Conservation (phyloP, 2,888 invertebrate genomes). For the Bursaphelenchus okinawaensis region DNA sequence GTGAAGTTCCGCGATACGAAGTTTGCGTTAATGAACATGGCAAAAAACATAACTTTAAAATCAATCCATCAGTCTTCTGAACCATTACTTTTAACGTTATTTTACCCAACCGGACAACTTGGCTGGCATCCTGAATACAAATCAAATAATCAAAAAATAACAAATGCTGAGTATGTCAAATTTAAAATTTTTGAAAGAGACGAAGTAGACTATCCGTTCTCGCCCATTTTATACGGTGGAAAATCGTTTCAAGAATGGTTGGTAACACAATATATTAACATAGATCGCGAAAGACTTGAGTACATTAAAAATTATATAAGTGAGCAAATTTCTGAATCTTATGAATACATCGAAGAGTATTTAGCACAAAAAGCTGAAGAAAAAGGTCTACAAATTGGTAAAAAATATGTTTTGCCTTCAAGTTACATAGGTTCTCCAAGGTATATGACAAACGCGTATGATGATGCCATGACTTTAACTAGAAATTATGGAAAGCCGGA, state of each 20-base stretch:
- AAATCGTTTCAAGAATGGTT: neutral
- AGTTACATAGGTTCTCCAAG: neutral
- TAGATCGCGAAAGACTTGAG: neutral
- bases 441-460: conserved; percentile 4
- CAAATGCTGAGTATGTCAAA: too few species aligned
- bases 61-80: too few species aligned
- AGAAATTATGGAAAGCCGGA: conserved; percentile 35
- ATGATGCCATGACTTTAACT: conserved; percentile 41
- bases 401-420: too few species aligned
- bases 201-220: neutral
- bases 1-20: conserved; percentile 8
- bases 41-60: too few species aligned
- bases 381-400: neutral
- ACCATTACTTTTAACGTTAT: neutral
- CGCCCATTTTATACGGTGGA: neutral
- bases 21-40: conserved; percentile 15
- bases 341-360: too few species aligned
- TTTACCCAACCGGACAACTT: neutral
- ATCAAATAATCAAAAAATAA: neutral
- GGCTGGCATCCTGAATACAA: neutral
- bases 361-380: too few species aligned
- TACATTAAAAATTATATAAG: too few species aligned
- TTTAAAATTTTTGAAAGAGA: neutral
- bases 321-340: too few species aligned
- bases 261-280: neutral